phyloP scores from a whole-genome alignment of 2,888 invertebrate genomes.

The Sarcophaga rosellei region DNA sequence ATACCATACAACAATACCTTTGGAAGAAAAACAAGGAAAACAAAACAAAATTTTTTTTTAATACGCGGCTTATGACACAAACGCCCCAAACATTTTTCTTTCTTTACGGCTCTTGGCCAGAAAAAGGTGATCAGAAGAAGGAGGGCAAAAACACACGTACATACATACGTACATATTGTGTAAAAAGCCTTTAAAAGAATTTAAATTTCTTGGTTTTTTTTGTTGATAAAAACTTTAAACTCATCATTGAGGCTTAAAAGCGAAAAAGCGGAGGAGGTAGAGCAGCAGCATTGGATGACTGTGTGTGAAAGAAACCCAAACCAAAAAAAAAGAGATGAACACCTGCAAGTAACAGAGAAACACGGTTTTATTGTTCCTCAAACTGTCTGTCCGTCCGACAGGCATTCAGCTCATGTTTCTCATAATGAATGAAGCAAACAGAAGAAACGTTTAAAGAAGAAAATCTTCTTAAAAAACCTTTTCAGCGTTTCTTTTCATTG shows the following conservation, averaged over 20 bases:
- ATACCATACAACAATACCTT: neutral
- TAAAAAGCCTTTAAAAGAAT: neutral
- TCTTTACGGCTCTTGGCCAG: neutral
- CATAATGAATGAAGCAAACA: neutral
- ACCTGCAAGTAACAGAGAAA: slow-evolving; percentile 50
- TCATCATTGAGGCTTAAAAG: neutral
- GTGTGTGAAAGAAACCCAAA: neutral
- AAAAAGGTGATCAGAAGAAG: neutral
- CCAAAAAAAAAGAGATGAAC: neutral
- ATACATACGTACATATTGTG: neutral
- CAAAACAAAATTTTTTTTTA: neutral
- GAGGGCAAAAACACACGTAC: no score
- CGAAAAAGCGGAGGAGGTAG: neutral
- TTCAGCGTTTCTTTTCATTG: neutral
- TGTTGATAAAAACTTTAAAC: neutral
- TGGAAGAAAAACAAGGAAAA: no score
- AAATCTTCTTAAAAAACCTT: neutral
- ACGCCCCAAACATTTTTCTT: neutral
- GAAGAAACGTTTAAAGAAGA: neutral
- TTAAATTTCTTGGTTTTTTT: neutral
- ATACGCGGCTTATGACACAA: neutral
- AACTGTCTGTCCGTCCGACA: neutral
- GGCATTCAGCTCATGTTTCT: neutral
- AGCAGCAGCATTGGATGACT: neutral
- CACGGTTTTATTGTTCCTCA: slow-evolving; percentile 21